Evolutionary conservation across 2,797 vertebrate genomes (phyloP).

Genomic region (Mormyrops attenuatus): DNA sequence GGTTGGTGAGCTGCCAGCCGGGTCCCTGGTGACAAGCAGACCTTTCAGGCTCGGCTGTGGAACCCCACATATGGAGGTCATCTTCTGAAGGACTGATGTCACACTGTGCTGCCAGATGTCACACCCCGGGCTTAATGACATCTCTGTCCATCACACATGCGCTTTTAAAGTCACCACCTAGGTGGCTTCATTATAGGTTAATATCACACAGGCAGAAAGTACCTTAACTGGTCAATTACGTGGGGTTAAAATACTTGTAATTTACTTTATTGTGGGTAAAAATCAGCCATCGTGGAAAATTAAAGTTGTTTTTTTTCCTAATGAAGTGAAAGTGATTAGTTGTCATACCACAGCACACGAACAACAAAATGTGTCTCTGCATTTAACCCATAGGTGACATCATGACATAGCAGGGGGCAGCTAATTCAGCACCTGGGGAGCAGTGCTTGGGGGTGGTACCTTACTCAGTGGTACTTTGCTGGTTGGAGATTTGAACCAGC

Average conservation of each 20-base stretch:
- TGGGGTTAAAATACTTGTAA: neutral
- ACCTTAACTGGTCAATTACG: neutral
- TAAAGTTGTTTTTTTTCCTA: neutral
- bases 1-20: neutral
- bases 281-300: neutral
- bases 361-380: neutral
- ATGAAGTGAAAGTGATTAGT: neutral
- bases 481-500: neutral
- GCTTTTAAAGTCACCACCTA: constrained; percentile 20
- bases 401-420: neutral
- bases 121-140: constrained; percentile 47
- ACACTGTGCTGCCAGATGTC: constrained; percentile 60
- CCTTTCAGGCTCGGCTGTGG: constrained; percentile 14
- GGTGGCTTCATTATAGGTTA: neutral
- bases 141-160: constrained; percentile 18
- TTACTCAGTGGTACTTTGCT: neutral
- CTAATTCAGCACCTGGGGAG: too few relatives aligned
- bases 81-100: constrained; percentile 49
- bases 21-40: neutral
- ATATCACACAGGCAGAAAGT: neutral
- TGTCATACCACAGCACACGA: neutral
- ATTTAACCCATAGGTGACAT: neutral
- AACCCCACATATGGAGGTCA: constrained; percentile 30
- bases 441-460: too few relatives aligned
- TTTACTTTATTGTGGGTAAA: neutral